Conservation (phyloP, 1,140 invertebrate species). For the Cyclina sinensis region DNA sequence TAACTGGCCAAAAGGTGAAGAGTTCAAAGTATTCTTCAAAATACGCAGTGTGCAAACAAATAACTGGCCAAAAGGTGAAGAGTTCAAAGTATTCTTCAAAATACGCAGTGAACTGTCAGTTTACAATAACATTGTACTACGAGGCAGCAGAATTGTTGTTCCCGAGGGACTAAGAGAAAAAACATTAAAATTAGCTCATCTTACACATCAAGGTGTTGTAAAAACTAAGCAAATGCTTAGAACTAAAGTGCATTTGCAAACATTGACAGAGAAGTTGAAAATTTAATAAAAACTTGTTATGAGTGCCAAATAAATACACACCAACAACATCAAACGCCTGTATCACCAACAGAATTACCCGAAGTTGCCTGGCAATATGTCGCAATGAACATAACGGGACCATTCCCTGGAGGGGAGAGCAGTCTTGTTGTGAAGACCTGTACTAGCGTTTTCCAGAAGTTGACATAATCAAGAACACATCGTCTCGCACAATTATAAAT, state of each 20-base stretch:
- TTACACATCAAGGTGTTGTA: slow-evolving; percentile 16
- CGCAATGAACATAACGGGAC: slow-evolving; percentile 69
- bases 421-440: slow-evolving; percentile 68
- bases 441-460: slow-evolving; percentile 43
- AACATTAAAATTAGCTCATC: not conserved
- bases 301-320: slow-evolving; percentile 13
- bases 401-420: slow-evolving; percentile 57
- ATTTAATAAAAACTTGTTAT: slow-evolving; percentile 43
- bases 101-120: slow-evolving; percentile 23
- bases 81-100: not conserved
- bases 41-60: not conserved
- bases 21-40: too few species aligned
- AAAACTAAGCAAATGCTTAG: slow-evolving; percentile 42
- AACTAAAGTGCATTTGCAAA: slow-evolving; percentile 23
- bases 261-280: slow-evolving; percentile 62
- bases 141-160: not conserved
- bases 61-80: not conserved
- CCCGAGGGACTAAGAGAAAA: not conserved
- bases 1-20: too few species aligned
- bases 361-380: slow-evolving; percentile 62
- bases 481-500: not conserved
- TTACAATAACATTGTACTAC: not conserved
- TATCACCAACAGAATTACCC: slow-evolving; percentile 60
- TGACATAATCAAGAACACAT: slow-evolving; percentile 27
- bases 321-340: not conserved